Base-by-base conservation (phyloP, 2,113 vertebrate species). In the Argyrosomus japonicus region DNA sequence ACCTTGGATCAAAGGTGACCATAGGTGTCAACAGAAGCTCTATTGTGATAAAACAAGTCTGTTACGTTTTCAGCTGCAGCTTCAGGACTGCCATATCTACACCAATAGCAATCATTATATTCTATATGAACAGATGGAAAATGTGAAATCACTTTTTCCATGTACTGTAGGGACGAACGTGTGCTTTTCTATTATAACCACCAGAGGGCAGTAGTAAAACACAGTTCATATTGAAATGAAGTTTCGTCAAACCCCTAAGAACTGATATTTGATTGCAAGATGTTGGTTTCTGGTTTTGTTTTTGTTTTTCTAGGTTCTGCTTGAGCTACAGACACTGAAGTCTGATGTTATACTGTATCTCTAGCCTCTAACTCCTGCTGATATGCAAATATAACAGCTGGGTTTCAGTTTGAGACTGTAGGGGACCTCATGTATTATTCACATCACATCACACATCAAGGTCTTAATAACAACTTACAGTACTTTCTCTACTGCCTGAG, bases 191-290 rank as follows among this genome's bases (percentile, higher is more conserved):
- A 21, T n/a, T 3, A 27, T 5, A 54, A n/a, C 84, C 91, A 86
- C 83, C 32, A 89, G 89, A 79, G 73, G 68, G 85, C 69, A 84
- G 81, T 75, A 79, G 84, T n/a, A 64, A 13, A 75, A 50, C 81
- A 89, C 36, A 54, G 19, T 57, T 71, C 4, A 29, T n/a, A 12
- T 3, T 7, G 12, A 67, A 17, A 61, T 56, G 0, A 21, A 17
- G 11, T 51, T 54, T 23, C 57, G 9, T 50, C 50, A 58, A 32
- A 12, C 18, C 19, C 3, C 23, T 6, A 0, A 27, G 21, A 54
- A 47, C 1, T 19, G 3, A 27, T 21, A 57, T 68, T 68, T 75
- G 19, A 48, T 12, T 23, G 36, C 8, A 53, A 23, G 4, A 9
- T 61, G 68, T 11, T 56, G 4, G 19, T 73, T 58, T 61, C 0